These are phyloP conservation scores for Pterocles gutturalis DNA, from an alignment of 2,113 vertebrate species.

Conservation along the genomic window DNA sequence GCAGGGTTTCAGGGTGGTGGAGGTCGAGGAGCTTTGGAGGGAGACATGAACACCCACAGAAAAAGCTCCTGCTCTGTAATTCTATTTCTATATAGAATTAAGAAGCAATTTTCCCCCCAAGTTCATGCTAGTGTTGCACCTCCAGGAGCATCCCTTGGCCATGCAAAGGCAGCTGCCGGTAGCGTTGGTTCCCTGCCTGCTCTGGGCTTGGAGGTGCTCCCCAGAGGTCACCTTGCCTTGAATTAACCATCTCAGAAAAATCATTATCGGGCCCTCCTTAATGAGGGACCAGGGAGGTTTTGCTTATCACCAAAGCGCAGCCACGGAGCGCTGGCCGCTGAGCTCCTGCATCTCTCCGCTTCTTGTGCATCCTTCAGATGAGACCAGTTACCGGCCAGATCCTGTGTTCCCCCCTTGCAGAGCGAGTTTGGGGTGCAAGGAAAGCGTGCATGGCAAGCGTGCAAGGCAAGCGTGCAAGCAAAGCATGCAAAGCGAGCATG, in stretches of 20 bases:
- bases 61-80: not conserved
- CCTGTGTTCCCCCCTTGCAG: rapidly evolving
- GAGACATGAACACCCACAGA: rapidly evolving
- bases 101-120: not conserved
- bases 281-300: not conserved
- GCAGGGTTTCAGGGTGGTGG: not conserved
- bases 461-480: no score
- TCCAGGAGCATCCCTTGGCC: no score
- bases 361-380: not conserved
- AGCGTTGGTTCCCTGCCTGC: rapidly evolving
- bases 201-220: not conserved
- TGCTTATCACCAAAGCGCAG: not conserved
- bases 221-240: not conserved
- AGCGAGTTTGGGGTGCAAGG: not conserved
- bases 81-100: not conserved
- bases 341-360: not conserved
- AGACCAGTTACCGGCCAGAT: rapidly evolving
- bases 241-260: not conserved
- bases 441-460: no score
- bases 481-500: no score
- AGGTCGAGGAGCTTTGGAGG: not conserved
- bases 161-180: no score
- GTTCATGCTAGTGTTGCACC: no score
- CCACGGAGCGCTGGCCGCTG: not conserved
- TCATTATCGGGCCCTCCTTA: not conserved